A percentile compares a stretch with the other conserved stretches of the same genome.
These are phyloP conservation scores for Gisinianus flammeolus DNA, from an alignment of 2,888 invertebrate genomes.

Conservation along the genomic window DNA sequence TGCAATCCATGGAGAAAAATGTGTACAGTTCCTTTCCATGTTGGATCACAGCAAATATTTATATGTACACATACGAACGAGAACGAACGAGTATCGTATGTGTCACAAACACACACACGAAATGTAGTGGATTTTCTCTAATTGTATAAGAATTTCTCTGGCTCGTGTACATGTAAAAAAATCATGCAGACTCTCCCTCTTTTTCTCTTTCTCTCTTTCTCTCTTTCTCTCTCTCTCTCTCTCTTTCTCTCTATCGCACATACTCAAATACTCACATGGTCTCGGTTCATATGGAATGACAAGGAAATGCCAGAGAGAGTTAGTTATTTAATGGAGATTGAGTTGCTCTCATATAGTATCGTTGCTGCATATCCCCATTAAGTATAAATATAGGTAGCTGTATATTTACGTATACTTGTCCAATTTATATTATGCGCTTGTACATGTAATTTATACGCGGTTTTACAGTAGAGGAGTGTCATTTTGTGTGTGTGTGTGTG, in stretches of 20 bases:
- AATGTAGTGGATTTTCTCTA: background rate
- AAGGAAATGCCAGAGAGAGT: background rate
- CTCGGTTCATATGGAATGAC: background rate
- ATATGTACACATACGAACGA: background rate
- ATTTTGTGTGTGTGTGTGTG: no score
- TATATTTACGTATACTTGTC: no score
- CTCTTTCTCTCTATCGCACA: background rate
- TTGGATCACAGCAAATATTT: background rate
- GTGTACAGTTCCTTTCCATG: background rate
- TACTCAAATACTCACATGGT: background rate
- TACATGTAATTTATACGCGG: no score
- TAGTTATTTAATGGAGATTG: background rate
- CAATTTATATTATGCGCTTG: background rate
- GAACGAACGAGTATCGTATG: background rate
- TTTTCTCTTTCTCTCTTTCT: no score
- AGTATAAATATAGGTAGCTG: no score
- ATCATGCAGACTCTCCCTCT: no score
- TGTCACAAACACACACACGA: background rate
- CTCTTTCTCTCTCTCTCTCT: background rate
- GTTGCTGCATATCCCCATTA: no score
- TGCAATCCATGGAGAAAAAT: background rate
- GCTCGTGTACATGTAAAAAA: no score
- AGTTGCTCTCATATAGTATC: background rate
- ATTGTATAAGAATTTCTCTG: background rate
- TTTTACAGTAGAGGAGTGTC: no score